Percentiles rank a stretch among this genome's conserved stretches.
phyloP scores from a whole-genome alignment of 2,797 vertebrate species.

The Scolopax bukidnonensis region DNA sequence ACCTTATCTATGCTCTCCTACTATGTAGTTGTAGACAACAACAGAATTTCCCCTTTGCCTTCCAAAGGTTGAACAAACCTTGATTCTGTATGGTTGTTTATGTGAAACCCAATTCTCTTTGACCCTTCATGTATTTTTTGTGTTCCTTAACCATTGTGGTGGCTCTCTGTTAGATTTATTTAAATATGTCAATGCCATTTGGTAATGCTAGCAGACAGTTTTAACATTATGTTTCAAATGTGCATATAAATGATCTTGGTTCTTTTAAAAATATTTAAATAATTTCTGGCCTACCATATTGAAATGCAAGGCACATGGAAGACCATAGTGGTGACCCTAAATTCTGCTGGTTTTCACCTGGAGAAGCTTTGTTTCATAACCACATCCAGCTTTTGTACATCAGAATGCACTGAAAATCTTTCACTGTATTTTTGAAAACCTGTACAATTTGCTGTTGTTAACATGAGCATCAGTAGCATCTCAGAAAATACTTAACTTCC shows the following conservation, averaged over 20 bases:
- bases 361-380: not conserved
- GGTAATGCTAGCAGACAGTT: not conserved
- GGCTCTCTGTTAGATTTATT: not conserved
- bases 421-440: not conserved
- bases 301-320: not conserved
- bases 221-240: not conserved
- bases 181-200: not conserved
- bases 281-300: not conserved
- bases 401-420: not conserved
- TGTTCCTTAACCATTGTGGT: not conserved
- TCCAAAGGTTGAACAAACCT: not conserved
- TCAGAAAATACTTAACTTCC: not conserved
- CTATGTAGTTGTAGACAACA: not conserved
- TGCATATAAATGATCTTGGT: not conserved
- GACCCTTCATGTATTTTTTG: not conserved
- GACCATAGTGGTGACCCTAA: fast-evolving
- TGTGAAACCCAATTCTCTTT: not conserved
- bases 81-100: not conserved
- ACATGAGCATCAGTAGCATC: not conserved
- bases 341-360: not conserved
- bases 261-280: not conserved
- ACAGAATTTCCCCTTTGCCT: not conserved
- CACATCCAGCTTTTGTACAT: not conserved
- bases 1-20: not conserved
- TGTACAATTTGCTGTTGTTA: not conserved